phyloP scores from a whole-genome alignment of 1,140 invertebrate species.

The Drosophila sproati region DNA sequence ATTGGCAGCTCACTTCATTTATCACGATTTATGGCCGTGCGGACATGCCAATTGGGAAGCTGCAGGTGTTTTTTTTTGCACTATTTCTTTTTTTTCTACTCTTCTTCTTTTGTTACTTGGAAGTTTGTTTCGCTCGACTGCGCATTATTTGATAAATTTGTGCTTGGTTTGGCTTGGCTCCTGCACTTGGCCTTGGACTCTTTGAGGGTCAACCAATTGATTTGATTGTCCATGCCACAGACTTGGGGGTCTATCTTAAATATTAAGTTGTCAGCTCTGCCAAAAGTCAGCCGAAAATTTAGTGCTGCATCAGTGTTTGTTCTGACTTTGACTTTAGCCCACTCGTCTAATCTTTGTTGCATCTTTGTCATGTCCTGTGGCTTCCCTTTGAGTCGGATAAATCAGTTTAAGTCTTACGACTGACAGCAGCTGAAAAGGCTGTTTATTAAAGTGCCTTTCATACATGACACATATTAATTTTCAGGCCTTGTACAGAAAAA shows the following conservation, averaged over 20 bases:
- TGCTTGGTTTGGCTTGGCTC: neutral
- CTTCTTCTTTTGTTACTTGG: neutral
- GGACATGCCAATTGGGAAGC: constrained; percentile 58
- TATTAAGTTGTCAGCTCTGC: constrained; percentile 41
- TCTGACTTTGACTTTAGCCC: constrained; percentile 24
- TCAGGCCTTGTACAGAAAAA: neutral
- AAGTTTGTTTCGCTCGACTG: constrained; percentile 16
- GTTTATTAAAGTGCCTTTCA: constrained; percentile 29
- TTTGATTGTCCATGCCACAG: constrained; percentile 46
- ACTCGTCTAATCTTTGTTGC: constrained; percentile 22
- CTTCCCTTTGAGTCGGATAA: constrained; percentile 24
- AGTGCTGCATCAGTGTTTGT: constrained; percentile 18
- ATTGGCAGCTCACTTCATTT: constrained; percentile 73
- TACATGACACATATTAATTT: neutral
- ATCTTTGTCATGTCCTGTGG: constrained; percentile 38
- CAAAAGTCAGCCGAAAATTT: constrained; percentile 3
- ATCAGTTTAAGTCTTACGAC: constrained; percentile 39
- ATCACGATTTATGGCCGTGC: constrained; percentile 73
- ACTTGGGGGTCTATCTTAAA: constrained; percentile 6
- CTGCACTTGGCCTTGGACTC: constrained; percentile 33
- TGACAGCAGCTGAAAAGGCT: constrained; percentile 27
- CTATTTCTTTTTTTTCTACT: neutral
- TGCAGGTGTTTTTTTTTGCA: constrained; percentile 44
- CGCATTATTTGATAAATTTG: constrained; percentile 23
- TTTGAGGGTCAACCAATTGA: constrained; percentile 39